phyloP scores from a whole-genome alignment of 2,888 invertebrate species.

The Brenthis daphne region DNA sequence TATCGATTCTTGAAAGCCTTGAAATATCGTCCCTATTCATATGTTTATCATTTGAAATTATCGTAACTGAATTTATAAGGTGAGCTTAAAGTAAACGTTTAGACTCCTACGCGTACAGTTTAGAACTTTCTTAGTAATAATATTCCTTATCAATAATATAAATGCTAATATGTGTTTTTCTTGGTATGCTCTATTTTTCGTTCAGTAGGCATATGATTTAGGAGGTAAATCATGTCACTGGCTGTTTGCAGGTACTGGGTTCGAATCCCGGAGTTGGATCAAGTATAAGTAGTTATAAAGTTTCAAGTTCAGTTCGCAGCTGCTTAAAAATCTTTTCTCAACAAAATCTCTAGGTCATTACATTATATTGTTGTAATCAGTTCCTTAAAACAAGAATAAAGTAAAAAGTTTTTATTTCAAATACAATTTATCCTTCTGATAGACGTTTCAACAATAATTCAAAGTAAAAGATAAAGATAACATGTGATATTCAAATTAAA shows the following conservation, averaged over 20 bases:
- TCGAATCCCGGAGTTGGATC: no score
- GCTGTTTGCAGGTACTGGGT: background rate
- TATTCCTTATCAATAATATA: no score
- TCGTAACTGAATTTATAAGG: constrained; percentile 19
- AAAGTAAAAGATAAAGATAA: constrained; percentile 74
- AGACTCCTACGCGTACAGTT: background rate
- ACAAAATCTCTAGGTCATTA: no score
- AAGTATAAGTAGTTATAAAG: no score
- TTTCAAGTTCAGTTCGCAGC: no score
- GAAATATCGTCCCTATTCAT: constrained; percentile 41
- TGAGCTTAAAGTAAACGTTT: constrained; percentile 9
- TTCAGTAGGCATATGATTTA: no score
- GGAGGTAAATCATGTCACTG: no score
- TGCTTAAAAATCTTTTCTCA: no score
- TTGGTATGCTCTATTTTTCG: no score
- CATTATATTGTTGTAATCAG: no score
- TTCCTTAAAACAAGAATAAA: background rate
- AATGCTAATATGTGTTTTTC: no score
- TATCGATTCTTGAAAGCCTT: constrained; percentile 44
- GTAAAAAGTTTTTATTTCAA: constrained; percentile 43
- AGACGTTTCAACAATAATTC: constrained; percentile 74
- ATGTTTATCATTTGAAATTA: constrained; percentile 28
- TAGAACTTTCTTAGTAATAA: no score
- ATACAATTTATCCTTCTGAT: constrained; percentile 50
- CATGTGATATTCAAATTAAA: constrained; percentile 80